phyloP scores from a whole-genome alignment of 2,888 invertebrate genomes.

The Allolobophora icterica region DNA sequence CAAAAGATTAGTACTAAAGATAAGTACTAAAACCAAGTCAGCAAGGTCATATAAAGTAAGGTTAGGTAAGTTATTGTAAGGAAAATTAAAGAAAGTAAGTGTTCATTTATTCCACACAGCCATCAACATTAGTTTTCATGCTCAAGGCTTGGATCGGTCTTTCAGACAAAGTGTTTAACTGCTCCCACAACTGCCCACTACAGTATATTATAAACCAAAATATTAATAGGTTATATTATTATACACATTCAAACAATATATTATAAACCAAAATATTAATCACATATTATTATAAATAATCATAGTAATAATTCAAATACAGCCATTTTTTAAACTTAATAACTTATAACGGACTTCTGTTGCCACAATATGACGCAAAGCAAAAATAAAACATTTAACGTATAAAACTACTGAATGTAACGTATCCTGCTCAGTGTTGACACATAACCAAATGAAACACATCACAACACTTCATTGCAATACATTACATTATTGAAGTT shows the following conservation, averaged over 20 bases:
- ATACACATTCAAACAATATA: neutral
- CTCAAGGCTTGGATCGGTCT: too few relatives aligned
- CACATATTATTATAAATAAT: neutral
- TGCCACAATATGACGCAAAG: neutral
- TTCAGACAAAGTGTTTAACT: too few relatives aligned
- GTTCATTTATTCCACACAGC: too few relatives aligned
- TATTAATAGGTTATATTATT: neutral
- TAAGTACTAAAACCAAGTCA: too few relatives aligned
- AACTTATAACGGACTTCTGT: neutral
- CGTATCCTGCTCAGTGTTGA: conserved; percentile 3
- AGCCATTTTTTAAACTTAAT: neutral
- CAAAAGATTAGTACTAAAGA: too few relatives aligned
- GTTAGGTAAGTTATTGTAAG: too few relatives aligned
- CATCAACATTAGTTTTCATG: too few relatives aligned
- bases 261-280: neutral
- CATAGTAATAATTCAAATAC: neutral
- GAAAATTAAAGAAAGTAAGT: too few relatives aligned
- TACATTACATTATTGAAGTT: neutral
- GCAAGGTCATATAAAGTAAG: too few relatives aligned
- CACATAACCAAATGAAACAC: neutral
- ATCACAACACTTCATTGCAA: neutral
- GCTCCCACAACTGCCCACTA: too few relatives aligned
- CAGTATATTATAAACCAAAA: too few relatives aligned
- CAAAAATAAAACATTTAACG: neutral
- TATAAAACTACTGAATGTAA: neutral